Evolutionary conservation across 92 coral and sea anemone genomes (phyloP).

Genomic region (Umimayanthus chanpuru): DNA sequence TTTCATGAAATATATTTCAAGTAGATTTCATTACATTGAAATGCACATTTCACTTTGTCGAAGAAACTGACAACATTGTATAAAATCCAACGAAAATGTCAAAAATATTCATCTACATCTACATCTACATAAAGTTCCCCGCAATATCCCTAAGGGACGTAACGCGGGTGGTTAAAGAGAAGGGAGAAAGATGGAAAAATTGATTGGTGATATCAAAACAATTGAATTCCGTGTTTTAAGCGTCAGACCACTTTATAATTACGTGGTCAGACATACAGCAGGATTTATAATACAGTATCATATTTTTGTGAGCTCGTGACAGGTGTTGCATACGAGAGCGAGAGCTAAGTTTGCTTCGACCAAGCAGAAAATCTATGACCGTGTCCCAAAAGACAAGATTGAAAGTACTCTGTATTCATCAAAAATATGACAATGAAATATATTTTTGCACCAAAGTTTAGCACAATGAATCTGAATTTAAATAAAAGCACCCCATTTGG

Average conservation of each 20-base stretch:
- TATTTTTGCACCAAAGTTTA: neutral
- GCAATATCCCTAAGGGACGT: no score
- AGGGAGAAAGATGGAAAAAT: neutral
- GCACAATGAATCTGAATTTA: neutral
- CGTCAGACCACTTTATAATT: neutral
- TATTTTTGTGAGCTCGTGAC: neutral
- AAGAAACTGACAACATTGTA: neutral
- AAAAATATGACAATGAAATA: neutral
- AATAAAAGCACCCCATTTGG: neutral
- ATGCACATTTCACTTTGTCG: conserved; percentile 3
- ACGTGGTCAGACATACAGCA: neutral
- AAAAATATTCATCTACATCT: no score
- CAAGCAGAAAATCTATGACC: neutral
- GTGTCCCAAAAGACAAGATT: neutral
- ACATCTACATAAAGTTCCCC: no score
- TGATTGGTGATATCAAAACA: neutral
- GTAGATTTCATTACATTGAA: neutral
- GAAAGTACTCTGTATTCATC: neutral
- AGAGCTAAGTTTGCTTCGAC: neutral
- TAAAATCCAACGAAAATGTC: neutral
- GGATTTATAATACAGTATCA: neutral
- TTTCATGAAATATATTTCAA: neutral
- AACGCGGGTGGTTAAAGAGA: no score
- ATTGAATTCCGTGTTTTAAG: neutral
- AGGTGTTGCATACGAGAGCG: neutral